Evolutionary conservation across 2,113 vertebrate species (phyloP), one percentile per base, ranked within the genome.

Genomic region (Macrotis lagotis): DNA sequence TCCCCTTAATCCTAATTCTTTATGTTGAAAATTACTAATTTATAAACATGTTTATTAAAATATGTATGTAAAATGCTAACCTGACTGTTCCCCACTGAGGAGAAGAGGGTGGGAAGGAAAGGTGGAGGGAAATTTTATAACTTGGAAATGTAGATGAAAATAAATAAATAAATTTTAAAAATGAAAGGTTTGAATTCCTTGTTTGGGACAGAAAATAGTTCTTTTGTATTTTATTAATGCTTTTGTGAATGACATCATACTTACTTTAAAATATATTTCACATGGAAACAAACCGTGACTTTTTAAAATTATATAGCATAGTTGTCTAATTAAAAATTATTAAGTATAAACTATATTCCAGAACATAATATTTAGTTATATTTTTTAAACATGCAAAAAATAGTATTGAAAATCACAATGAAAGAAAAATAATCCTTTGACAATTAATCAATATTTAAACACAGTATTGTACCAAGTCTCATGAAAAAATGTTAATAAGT

Each of bases 341-440:
- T 53, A 83, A 83, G n/a, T 44, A 44, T 16, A 37, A 22, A n/a
- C 16, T 44, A 83, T 22, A 7, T 83, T 14, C n/a, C 16, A 83
- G 16, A 22, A n/a, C n/a, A n/a, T n/a, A n/a, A n/a, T n/a, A n/a
- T n/a, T n/a, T n/a, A n/a, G n/a, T n/a, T n/a, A n/a, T n/a, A n/a
- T n/a, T n/a, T n/a, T n/a, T n/a, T n/a, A n/a, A n/a, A n/a, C n/a
- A n/a, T n/a, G n/a, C n/a, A n/a, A 93, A 89, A 50, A 90, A 90
- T 48, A 89, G 22, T 52, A 92, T 95, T 88, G 92, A 89, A 74
- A 51, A 92, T 95, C 66, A 1, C 55, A 94, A 95, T 55, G 48
- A 88, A 94, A 92, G 1, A 47, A 92, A 89, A 90, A 89, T 49
- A 92, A 14, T 2, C 91, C 9, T 93, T 24, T 92, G 8, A 88